Evolutionary conservation across 2,888 invertebrate species (phyloP).

Genomic region (Linyphia triangularis): DNA sequence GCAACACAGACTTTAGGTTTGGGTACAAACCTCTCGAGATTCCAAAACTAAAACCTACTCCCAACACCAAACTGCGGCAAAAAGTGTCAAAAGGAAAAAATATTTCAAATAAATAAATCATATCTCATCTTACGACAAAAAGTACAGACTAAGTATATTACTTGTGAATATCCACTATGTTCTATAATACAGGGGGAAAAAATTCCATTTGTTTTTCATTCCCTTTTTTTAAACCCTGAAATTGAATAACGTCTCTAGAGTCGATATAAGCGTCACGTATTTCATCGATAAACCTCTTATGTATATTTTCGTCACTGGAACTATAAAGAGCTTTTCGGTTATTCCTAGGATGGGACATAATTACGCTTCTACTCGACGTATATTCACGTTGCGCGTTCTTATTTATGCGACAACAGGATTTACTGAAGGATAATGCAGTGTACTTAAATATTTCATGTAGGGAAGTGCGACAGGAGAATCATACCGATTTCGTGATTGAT

Average conservation of each 20-base stretch:
- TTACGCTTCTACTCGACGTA: background rate
- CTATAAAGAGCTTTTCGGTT: background rate
- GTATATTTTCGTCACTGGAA: background rate
- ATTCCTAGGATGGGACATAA: background rate
- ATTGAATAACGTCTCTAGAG: slow-evolving; percentile 8
- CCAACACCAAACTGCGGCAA: background rate
- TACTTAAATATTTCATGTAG: background rate
- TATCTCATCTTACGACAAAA: background rate
- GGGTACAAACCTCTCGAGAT: background rate
- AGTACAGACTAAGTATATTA: background rate
- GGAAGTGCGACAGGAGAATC: background rate
- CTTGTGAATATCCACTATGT: background rate
- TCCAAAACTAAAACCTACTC: background rate
- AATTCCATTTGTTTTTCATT: background rate
- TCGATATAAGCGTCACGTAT: background rate
- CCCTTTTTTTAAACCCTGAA: background rate
- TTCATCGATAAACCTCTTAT: slow-evolving; percentile 22
- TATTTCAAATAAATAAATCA: background rate
- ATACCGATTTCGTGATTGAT: background rate
- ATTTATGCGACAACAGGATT: slow-evolving; percentile 17
- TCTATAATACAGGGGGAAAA: background rate
- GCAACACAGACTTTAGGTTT: background rate
- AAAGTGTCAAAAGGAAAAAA: too few species aligned
- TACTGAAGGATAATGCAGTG: background rate
- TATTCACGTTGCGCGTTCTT: background rate